phyloP scores from a whole-genome alignment of 2,113 vertebrate genomes.

The Saccopteryx bilineata region DNA sequence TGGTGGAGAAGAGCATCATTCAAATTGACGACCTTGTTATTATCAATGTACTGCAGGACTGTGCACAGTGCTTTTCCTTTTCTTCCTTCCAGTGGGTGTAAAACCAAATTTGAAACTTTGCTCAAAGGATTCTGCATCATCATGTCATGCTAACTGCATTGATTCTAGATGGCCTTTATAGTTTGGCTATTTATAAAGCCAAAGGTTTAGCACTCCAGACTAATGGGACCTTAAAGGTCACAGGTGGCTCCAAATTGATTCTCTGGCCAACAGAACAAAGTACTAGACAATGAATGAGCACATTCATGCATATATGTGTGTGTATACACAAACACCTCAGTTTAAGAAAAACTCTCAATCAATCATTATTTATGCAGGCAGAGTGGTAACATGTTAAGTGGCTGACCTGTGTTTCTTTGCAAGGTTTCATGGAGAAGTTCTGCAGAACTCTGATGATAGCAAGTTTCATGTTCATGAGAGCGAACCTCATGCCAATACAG shows the following conservation, averaged over 20 bases:
- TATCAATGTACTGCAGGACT: neutral
- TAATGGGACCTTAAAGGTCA: neutral
- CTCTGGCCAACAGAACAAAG: neutral
- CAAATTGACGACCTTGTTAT: neutral
- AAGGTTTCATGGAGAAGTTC: conserved; percentile 87
- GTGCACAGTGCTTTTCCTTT: neutral
- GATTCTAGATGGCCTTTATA: neutral
- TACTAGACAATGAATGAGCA: neutral
- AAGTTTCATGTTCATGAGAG: conserved; percentile 88
- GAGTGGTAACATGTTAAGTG: neutral
- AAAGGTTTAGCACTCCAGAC: neutral
- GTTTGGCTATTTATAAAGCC: neutral
- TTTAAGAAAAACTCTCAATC: neutral
- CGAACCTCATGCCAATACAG: conserved; percentile 93
- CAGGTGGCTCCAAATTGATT: neutral
- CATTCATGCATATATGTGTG: neutral
- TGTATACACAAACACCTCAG: too few relatives aligned
- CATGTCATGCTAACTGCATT: neutral
- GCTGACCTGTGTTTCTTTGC: conserved; percentile 90
- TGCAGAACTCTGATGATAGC: conserved; percentile 87
- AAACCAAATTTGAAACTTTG: neutral
- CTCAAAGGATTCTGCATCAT: neutral
- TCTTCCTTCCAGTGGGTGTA: neutral
- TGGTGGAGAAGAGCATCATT: neutral
- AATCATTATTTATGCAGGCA: neutral